Conservation (phyloP, 2,797 vertebrate genomes). For the Ambastaia sidthimunki region DNA sequence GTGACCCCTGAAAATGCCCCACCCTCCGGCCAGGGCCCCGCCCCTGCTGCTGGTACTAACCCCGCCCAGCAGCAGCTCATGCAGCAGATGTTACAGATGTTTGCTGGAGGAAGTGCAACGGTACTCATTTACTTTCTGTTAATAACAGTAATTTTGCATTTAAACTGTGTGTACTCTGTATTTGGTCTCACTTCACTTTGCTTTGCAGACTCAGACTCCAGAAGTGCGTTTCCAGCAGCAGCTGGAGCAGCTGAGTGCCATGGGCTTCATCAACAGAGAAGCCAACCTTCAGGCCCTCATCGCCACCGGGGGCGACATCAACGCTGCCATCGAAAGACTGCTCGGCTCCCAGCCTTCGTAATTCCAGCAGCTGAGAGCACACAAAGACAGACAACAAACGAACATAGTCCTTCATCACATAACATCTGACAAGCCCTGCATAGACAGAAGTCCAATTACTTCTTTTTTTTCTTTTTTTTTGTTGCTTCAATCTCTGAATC, state of each 20-base stretch:
- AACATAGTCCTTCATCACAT: conserved; percentile 62
- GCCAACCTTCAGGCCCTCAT: conserved; percentile 99
- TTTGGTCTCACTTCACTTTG: not conserved
- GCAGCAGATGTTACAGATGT: conserved; percentile 99
- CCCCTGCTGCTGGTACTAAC: conserved; percentile 79
- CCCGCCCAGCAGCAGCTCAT: conserved; percentile 91
- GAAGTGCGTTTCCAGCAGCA: conserved; percentile 97
- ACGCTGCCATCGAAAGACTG: conserved; percentile 98
- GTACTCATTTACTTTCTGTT: conserved; percentile 69
- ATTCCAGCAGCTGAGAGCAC: conserved; percentile 57
- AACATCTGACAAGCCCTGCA: conserved; percentile 57
- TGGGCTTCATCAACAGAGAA: conserved; percentile 98
- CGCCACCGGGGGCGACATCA: conserved; percentile 97
- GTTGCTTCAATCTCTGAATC: conserved; percentile 50
- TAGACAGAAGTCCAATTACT: conserved; percentile 65
- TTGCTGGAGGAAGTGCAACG: conserved; percentile 87
- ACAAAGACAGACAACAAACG: conserved; percentile 54
- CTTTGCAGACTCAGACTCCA: conserved; percentile 78
- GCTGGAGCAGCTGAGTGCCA: conserved; percentile 94
- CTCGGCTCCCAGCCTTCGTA: conserved; percentile 98
- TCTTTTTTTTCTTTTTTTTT: conserved; percentile 44
- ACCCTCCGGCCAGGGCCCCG: conserved; percentile 69
- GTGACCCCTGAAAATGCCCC: conserved; percentile 81
- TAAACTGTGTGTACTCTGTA: not conserved
- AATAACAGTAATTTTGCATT: not conserved